A percentile compares a stretch with the other conserved stretches of the same genome.
Evolutionary conservation across 2,888 invertebrate species (phyloP).

Genomic region (Macrosiphum euphorbiae): DNA sequence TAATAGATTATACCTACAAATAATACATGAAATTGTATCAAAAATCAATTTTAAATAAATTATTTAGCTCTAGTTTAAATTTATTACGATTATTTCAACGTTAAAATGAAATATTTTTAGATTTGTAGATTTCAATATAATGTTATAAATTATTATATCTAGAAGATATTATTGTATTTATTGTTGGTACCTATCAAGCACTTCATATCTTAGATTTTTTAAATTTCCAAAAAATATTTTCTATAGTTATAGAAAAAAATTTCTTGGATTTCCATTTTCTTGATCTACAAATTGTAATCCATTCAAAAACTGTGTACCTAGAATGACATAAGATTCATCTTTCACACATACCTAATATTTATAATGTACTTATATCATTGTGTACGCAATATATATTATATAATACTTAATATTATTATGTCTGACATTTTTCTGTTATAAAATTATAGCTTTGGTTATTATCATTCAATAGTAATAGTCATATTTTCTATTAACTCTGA

Average conservation of each 20-base stretch:
- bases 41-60: not conserved
- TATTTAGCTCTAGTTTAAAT: no score
- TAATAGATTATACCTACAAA: not conserved
- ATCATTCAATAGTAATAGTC: not conserved
- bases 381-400: not conserved
- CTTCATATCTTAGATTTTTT: not conserved
- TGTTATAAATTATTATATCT: not conserved
- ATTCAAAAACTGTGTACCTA: not conserved
- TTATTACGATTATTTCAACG: no score
- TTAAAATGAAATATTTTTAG: no score
- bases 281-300: not conserved
- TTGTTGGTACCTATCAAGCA: not conserved
- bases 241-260: not conserved
- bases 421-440: not conserved
- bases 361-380: not conserved
- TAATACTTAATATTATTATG: not conserved
- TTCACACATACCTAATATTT: not conserved
- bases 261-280: not conserved
- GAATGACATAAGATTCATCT: not conserved
- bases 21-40: no score
- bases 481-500: not conserved
- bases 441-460: not conserved
- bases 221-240: not conserved
- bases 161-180: not conserved
- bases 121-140: not conserved